phyloP scores from a whole-genome alignment of 2,888 invertebrate genomes.

The Lissonota sp. region DNA sequence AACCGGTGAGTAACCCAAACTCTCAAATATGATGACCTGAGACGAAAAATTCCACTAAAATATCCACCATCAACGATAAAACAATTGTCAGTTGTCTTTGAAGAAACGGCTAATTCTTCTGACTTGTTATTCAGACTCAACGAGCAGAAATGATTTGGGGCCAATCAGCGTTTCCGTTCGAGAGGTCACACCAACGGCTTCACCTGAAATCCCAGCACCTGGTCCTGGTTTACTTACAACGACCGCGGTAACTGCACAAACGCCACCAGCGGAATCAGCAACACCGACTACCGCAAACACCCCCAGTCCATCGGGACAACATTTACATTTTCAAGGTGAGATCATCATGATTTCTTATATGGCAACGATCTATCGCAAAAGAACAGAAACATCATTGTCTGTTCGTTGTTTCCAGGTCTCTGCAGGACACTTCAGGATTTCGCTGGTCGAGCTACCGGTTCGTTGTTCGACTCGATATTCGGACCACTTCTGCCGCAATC shows the following conservation, averaged over 20 bases:
- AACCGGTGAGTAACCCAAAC: conserved; percentile 69
- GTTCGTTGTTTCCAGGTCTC: conserved; percentile 74
- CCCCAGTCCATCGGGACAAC: conserved; percentile 78
- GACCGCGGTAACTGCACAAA: conserved; percentile 79
- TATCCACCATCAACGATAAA: background rate
- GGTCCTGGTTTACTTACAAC: conserved; percentile 81
- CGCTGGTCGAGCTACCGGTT: conserved; percentile 77
- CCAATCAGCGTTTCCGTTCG: conserved; percentile 81
- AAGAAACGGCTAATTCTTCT: background rate
- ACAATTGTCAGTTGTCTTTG: background rate
- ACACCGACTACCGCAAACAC: conserved; percentile 73
- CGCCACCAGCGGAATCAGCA: conserved; percentile 79
- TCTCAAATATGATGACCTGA: background rate
- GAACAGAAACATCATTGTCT: background rate
- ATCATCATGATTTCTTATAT: background rate
- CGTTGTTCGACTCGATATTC: conserved; percentile 82
- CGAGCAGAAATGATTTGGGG: conserved; percentile 78
- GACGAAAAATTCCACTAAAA: no score
- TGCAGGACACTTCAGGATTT: conserved; percentile 73
- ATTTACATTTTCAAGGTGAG: conserved; percentile 81
- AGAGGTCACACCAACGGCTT: conserved; percentile 77
- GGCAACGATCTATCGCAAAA: background rate
- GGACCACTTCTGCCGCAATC: conserved; percentile 81
- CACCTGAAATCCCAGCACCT: conserved; percentile 76
- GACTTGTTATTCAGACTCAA: conserved; percentile 72